Evolutionary conservation across 2,888 invertebrate genomes (phyloP), one percentile per base, ranked within the genome.

Genomic region (Drosophila rellima): DNA sequence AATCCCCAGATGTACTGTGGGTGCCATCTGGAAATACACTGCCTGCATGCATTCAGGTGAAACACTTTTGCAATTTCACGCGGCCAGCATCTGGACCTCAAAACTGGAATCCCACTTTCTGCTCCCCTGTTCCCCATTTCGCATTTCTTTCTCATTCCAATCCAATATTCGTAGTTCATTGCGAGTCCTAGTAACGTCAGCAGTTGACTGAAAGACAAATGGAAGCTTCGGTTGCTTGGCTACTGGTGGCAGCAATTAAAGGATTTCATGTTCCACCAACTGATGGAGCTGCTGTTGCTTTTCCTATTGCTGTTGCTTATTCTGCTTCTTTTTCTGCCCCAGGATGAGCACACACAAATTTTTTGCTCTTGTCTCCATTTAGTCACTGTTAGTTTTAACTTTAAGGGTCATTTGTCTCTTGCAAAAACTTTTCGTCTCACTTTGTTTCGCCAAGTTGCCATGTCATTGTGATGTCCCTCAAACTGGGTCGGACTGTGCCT

Each of bases 31-130:
- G 50, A 65, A 13, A 23, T 56, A 55, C 56, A 57, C 40, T 45
- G 67, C 61, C 52, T 31, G 29, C 78, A 78, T 83, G 88, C 86
- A 83, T 77, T 90, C 88, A 90, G 89, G 89, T 86, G 88, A 83
- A 91, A 90, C 90, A 82, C 77, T 89, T 85, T 82, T 88, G 84
- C 90, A 83, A 85, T 89, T 90, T 89, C 89, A 90, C 81, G 89
- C 82, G 76, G 60, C 64, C 74, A 79, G 76, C 67, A 75, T 70
- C 54, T 52, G 71, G 54, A 37, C 52, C 59, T 67, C 68, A 40
- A 51, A 37, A 17, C 45, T 56, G 45, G 13, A 56, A 35, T 26
- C 17, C 26, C 42, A 23, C 51, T n/a, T n/a, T 1, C 1, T 6
- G 6, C 35, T 37, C 26, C 20, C 2, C 15, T 8, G 2, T 8